Conservation (phyloP, 2,113 vertebrate genomes). For the Prochilodus magdalenae region DNA sequence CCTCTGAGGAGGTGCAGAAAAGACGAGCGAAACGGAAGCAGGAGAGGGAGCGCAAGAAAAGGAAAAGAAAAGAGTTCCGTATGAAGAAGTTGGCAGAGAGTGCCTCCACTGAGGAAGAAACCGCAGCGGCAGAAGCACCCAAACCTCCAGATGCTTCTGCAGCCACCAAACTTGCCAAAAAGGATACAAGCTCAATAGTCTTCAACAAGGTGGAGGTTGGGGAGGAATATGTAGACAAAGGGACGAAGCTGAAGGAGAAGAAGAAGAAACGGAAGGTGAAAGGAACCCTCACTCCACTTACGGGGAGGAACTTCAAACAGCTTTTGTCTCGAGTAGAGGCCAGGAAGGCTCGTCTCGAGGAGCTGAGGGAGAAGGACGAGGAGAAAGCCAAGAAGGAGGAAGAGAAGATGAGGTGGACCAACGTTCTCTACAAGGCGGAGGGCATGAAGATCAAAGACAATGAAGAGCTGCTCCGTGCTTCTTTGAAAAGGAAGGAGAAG, state of each 20-base stretch:
- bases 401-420: slow-evolving; percentile 90
- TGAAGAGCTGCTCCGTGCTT: slow-evolving; percentile 81
- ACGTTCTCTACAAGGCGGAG: slow-evolving; percentile 89
- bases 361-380: slow-evolving; percentile 82
- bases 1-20: slow-evolving; percentile 79
- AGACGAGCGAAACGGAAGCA: slow-evolving; percentile 84
- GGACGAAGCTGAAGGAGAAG: slow-evolving; percentile 73
- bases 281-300: slow-evolving; percentile 87
- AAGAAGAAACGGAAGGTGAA: slow-evolving; percentile 84
- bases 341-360: slow-evolving; percentile 82
- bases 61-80: slow-evolving; percentile 85
- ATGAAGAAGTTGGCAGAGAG: slow-evolving; percentile 81
- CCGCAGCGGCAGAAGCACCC: slow-evolving; percentile 35
- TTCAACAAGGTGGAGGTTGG: slow-evolving; percentile 87
- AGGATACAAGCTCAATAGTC: slow-evolving; percentile 70
- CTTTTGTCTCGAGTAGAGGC: slow-evolving; percentile 85
- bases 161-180: slow-evolving; percentile 49
- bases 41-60: slow-evolving; percentile 90
- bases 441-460: slow-evolving; percentile 89
- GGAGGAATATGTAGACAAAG: slow-evolving; percentile 76
- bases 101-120: slow-evolving; percentile 9
- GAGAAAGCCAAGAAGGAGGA: slow-evolving; percentile 83
- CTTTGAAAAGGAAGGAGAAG: slow-evolving; percentile 90
- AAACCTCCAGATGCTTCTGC: not conserved
- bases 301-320: slow-evolving; percentile 92